These are phyloP conservation scores for Labia minor DNA, from an alignment of 2,888 invertebrate species.

Conservation along the genomic window DNA sequence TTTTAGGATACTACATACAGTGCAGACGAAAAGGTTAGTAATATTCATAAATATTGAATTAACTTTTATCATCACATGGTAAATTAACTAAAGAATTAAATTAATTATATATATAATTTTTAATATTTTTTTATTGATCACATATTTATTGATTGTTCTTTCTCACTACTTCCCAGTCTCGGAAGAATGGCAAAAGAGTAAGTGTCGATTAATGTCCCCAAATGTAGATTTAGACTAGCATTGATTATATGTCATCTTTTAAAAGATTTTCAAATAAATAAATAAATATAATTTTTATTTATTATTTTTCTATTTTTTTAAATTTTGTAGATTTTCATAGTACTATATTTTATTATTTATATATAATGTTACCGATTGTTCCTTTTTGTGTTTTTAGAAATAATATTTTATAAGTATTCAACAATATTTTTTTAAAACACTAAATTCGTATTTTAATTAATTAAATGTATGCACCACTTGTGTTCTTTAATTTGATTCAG, in stretches of 20 bases:
- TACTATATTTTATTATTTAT: too few relatives aligned
- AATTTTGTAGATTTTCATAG: not conserved
- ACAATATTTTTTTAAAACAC: too few relatives aligned
- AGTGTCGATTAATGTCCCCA: not conserved
- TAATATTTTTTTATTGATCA: not conserved
- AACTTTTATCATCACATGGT: too few relatives aligned
- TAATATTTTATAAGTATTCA: too few relatives aligned
- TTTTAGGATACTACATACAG: conserved; percentile 83
- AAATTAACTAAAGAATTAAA: not conserved
- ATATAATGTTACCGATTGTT: too few relatives aligned
- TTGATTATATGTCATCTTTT: not conserved
- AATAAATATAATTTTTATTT: too few relatives aligned
- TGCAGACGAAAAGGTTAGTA: conserved; percentile 62
- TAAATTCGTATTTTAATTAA: too few relatives aligned
- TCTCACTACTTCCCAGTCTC: not conserved
- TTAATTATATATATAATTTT: too few relatives aligned
- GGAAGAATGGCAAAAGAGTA: not conserved
- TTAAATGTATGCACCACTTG: too few relatives aligned
- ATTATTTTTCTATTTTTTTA: not conserved
- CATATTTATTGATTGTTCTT: not conserved
- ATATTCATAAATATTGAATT: not conserved
- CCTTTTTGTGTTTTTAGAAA: too few relatives aligned
- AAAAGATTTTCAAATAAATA: too few relatives aligned
- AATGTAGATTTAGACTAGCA: not conserved
- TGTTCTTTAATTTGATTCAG: too few relatives aligned